Base-by-base conservation (phyloP, 2,888 invertebrate genomes). In the Cinara cedri region DNA sequence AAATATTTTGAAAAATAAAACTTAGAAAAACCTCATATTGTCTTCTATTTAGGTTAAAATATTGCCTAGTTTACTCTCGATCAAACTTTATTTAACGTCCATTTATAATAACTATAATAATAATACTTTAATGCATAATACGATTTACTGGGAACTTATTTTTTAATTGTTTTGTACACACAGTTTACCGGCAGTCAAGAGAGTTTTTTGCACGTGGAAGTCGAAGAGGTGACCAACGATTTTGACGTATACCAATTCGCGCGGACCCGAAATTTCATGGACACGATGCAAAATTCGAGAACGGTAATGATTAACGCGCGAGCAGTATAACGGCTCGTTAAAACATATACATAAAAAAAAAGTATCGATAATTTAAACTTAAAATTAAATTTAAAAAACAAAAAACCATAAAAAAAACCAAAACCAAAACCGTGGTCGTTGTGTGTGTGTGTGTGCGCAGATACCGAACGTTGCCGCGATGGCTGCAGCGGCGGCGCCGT, bases 151-250 rank as follows among this genome's bases (percentile, higher is more conserved):
- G 34, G 34, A n/a, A n/a, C n/a, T n/a, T n/a, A n/a, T n/a, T 34
- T 34, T 34, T 34, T 34, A 4, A 4, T 34, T 34, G 3, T 34
- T 34, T 6, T 62, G 49, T 63, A 14, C n/a, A 24, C 75, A 6
- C 87, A 93, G 93, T 93, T 93, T 87, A 90, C 93, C 68, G 93
- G 93, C 83, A 94, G 93, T 85, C 93, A 93, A 85, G 94, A 94
- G 87, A 93, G 93, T 85, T 92, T 94, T 83, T 87, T 94, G 80
- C 93, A 93, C 86, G 88, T 89, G 82, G 91, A 91, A 82, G 86
- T 86, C 55, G 86, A 86, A 85, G 86, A 71, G 85, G 85, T 54
- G 68, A 70, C 78, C 57, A 78, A 78, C 60, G 62, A 78, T 78
- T 78, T 68, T 60, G 84, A 86, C 51, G 78, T 78, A 1, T 78